Evolutionary conservation across 2,888 invertebrate genomes (phyloP).

Genomic region (Teinopalpus imperialis): DNA sequence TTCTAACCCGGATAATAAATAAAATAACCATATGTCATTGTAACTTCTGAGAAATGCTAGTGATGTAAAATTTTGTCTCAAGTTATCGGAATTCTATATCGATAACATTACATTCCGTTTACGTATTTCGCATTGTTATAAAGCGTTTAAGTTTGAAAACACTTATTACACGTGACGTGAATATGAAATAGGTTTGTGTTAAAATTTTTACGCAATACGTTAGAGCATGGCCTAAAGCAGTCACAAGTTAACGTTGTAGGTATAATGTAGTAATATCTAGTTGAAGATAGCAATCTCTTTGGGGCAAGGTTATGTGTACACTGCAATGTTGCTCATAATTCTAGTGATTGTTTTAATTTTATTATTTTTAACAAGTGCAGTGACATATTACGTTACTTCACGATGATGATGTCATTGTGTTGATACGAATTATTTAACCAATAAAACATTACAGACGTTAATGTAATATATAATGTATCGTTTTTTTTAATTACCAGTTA

Average conservation of each 20-base stretch:
- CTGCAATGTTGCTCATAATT: not conserved
- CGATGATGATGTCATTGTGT: no score
- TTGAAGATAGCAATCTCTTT: constrained; percentile 9
- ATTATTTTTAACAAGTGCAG: no score
- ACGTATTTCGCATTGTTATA: constrained; percentile 4
- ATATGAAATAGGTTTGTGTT: constrained; percentile 8
- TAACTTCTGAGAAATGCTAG: constrained; percentile 2
- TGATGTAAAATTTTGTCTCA: not conserved
- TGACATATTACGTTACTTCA: no score
- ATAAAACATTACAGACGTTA: no score
- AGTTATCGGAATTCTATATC: constrained; percentile 6
- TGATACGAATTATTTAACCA: no score
- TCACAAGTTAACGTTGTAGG: constrained; percentile 1
- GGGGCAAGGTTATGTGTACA: not conserved
- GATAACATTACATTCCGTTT: constrained; percentile 14
- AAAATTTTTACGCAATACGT: constrained; percentile 7
- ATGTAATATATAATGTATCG: no score
- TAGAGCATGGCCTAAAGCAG: not conserved
- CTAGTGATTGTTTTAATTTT: not conserved
- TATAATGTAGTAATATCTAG: no score
- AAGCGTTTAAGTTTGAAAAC: constrained; percentile 16
- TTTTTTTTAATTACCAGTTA: no score
- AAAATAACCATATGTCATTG: no score
- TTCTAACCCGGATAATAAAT: no score
- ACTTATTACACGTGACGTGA: constrained; percentile 3